phyloP scores from a whole-genome alignment of 2,888 invertebrate species.

The Zygogramma bicolorata region DNA sequence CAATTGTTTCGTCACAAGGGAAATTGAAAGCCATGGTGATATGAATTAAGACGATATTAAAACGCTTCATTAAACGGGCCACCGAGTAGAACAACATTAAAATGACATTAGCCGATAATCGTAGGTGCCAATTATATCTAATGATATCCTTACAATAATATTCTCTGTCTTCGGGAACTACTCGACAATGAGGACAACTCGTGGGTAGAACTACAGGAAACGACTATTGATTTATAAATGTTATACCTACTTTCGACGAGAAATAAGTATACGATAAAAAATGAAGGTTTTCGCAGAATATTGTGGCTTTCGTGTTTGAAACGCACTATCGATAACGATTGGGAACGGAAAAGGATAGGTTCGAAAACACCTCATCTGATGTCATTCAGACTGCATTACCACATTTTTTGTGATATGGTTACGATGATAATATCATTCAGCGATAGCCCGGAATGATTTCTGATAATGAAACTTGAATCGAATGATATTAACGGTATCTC shows the following conservation, averaged over 20 bases:
- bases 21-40: background rate
- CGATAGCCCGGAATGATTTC: background rate
- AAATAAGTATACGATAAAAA: background rate
- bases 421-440: background rate
- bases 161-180: slow-evolving; percentile 3
- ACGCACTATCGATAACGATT: background rate
- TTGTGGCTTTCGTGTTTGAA: slow-evolving; percentile 14
- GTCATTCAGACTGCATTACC: background rate
- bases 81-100: background rate
- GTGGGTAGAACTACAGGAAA: slow-evolving; percentile 29
- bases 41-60: background rate
- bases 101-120: background rate
- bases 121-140: background rate
- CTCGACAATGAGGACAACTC: slow-evolving; percentile 13
- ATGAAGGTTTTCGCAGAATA: background rate
- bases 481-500: too few species aligned
- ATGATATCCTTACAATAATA: slow-evolving; percentile 11
- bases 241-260: background rate
- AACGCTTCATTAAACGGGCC: background rate
- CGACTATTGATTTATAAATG: slow-evolving; percentile 30
- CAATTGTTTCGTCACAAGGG: background rate
- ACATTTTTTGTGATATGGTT: background rate
- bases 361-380: background rate
- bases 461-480: too few species aligned
- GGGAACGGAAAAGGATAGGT: background rate